phyloP scores from a whole-genome alignment of 2,113 vertebrate genomes.

The Phylloscopus trochiloides region DNA sequence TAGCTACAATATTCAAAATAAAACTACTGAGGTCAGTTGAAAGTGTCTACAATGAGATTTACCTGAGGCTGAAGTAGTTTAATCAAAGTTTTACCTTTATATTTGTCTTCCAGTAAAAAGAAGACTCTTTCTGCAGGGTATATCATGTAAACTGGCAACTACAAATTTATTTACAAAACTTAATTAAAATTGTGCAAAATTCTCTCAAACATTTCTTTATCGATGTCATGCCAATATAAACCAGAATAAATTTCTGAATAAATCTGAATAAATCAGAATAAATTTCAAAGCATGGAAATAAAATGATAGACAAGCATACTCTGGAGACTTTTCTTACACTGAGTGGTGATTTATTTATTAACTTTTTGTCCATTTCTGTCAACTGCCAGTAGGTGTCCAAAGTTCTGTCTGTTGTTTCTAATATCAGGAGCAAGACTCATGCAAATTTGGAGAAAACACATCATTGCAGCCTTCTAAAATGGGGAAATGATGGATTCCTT shows the following conservation, averaged over 20 bases:
- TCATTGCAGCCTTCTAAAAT: background rate
- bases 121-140: background rate
- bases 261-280: background rate
- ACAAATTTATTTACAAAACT: background rate
- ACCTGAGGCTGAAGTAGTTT: background rate
- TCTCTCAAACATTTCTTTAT: background rate
- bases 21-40: slow-evolving; percentile 25
- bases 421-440: slow-evolving; percentile 43
- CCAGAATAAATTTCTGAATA: background rate
- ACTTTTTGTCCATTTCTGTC: slow-evolving; percentile 26
- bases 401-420: slow-evolving; percentile 44
- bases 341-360: slow-evolving; percentile 63
- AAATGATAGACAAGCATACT: slow-evolving; percentile 22
- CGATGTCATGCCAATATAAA: background rate
- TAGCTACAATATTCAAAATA: background rate
- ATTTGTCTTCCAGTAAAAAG: background rate
- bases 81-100: slow-evolving; percentile 20
- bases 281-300: slow-evolving; percentile 54
- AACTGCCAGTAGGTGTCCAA: slow-evolving; percentile 56
- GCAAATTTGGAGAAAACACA: slow-evolving; percentile 37
- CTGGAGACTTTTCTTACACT: slow-evolving; percentile 19
- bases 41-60: background rate
- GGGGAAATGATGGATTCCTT: slow-evolving; percentile 22
- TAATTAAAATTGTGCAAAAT: background rate
- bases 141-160: slow-evolving; percentile 16